Percentiles rank a stretch among this genome's conserved stretches.
Evolutionary conservation across 2,797 vertebrate genomes (phyloP).

Genomic region (Eospalax fontanierii): DNA sequence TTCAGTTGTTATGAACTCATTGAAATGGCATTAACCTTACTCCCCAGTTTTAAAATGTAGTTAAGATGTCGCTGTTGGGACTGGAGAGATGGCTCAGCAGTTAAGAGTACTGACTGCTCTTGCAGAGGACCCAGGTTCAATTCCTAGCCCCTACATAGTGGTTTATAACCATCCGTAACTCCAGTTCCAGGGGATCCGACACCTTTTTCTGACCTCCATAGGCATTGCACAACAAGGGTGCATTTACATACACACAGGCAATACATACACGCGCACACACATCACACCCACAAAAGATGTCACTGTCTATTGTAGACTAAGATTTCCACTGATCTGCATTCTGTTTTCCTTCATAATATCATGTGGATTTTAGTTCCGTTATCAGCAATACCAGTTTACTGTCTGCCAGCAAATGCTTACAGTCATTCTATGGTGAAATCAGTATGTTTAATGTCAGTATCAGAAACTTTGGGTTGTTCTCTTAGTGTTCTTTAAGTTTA

Average conservation of each 20-base stretch:
- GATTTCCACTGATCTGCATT: not conserved
- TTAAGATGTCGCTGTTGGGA: not conserved
- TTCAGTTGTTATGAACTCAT: not conserved
- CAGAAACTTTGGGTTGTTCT: not conserved
- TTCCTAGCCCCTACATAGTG: too few relatives aligned
- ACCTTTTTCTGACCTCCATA: too few relatives aligned
- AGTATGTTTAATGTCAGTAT: not conserved
- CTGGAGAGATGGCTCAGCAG: too few relatives aligned
- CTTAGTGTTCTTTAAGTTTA: not conserved
- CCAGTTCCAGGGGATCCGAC: too few relatives aligned
- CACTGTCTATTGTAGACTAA: not conserved
- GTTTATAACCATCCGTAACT: too few relatives aligned
- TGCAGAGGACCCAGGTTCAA: too few relatives aligned
- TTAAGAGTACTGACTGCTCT: too few relatives aligned
- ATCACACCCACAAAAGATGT: too few relatives aligned
- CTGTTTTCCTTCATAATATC: not conserved
- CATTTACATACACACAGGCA: too few relatives aligned
- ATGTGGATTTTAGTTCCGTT: not conserved
- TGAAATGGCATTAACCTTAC: not conserved
- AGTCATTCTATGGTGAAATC: accelerated
- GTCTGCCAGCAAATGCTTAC: not conserved
- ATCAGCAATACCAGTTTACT: not conserved
- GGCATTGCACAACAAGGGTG: too few relatives aligned
- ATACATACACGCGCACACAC: too few relatives aligned
- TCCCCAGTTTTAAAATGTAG: not conserved